Conservation (phyloP, 2,888 invertebrate species). For the Drosophila tripunctata region DNA sequence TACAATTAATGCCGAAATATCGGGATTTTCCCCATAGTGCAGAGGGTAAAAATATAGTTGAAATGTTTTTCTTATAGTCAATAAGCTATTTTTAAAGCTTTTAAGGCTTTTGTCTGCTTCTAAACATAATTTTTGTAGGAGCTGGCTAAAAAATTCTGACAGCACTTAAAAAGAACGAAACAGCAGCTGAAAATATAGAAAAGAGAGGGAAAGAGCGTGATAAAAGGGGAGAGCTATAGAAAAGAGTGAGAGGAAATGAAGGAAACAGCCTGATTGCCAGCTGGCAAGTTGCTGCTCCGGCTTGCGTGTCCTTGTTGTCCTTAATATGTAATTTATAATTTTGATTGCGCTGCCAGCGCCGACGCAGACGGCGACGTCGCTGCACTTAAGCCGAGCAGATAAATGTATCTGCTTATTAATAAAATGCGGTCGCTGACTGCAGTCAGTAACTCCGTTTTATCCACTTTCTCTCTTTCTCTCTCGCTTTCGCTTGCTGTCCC, state of each 20-base stretch:
- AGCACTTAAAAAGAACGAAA: neutral
- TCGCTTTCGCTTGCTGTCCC: neutral
- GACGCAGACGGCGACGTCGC: slow-evolving; percentile 26
- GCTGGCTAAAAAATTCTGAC: neutral
- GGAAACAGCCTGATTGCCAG: slow-evolving; percentile 1
- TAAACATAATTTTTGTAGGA: neutral
- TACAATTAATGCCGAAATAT: too few relatives aligned
- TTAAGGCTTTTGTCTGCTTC: neutral
- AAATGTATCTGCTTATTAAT: slow-evolving; percentile 66
- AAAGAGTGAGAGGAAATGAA: neutral
- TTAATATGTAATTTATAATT: slow-evolving; percentile 77
- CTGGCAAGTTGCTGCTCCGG: slow-evolving; percentile 15
- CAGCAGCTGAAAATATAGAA: neutral
- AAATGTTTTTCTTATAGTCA: too few relatives aligned
- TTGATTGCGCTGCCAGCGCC: slow-evolving; percentile 63
- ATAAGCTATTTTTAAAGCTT: too few relatives aligned
- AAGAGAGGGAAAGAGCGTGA: neutral
- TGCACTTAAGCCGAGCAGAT: slow-evolving; percentile 67
- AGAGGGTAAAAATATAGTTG: too few relatives aligned
- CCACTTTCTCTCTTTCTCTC: neutral
- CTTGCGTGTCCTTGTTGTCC: slow-evolving; percentile 40
- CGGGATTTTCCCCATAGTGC: too few relatives aligned
- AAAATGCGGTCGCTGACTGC: slow-evolving; percentile 50
- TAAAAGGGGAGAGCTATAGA: neutral
- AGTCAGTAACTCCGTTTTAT: neutral